phyloP scores from a whole-genome alignment of 2,113 vertebrate genomes.

The Cardinalis cardinalis region DNA sequence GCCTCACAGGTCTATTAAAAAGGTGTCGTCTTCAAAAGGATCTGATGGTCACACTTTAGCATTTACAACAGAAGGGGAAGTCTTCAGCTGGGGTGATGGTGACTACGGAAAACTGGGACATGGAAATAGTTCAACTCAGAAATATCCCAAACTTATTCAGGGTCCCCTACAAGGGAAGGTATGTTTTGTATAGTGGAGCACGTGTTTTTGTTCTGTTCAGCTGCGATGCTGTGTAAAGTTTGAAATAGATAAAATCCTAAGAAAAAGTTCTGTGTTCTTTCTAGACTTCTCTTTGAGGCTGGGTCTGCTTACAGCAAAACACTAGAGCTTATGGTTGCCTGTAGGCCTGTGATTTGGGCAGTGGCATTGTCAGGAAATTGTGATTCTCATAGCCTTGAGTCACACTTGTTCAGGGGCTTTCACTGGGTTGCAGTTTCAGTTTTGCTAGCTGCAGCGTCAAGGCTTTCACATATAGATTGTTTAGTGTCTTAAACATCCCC shows the following conservation, averaged over 20 bases:
- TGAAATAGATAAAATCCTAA: not conserved
- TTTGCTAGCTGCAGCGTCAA: not conserved
- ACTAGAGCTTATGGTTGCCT: not conserved
- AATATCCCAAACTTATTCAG: slow-evolving; percentile 86
- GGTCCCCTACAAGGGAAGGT: slow-evolving; percentile 86
- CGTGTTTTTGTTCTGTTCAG: not conserved
- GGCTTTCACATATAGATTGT: not conserved
- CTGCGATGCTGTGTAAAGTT: not conserved
- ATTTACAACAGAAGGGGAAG: slow-evolving; percentile 85
- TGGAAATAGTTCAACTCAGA: slow-evolving; percentile 86
- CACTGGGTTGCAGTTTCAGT: not conserved
- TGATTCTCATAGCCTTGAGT: not conserved
- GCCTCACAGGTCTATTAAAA: slow-evolving; percentile 84
- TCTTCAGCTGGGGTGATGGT: slow-evolving; percentile 87
- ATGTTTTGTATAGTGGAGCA: not conserved
- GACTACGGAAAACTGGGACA: slow-evolving; percentile 86
- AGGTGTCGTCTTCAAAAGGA: slow-evolving; percentile 85
- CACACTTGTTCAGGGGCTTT: not conserved
- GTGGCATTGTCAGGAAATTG: not conserved
- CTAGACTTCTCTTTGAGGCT: not conserved
- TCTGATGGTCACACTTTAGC: slow-evolving; percentile 87
- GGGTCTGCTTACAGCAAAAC: not conserved
- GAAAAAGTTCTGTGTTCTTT: not conserved
- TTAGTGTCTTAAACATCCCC: not conserved
- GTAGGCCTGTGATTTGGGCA: not conserved